A percentile compares a stretch with the other conserved stretches of the same genome.
Evolutionary conservation across 2,888 invertebrate species (phyloP).

Genomic region (Octonoba sinensis): DNA sequence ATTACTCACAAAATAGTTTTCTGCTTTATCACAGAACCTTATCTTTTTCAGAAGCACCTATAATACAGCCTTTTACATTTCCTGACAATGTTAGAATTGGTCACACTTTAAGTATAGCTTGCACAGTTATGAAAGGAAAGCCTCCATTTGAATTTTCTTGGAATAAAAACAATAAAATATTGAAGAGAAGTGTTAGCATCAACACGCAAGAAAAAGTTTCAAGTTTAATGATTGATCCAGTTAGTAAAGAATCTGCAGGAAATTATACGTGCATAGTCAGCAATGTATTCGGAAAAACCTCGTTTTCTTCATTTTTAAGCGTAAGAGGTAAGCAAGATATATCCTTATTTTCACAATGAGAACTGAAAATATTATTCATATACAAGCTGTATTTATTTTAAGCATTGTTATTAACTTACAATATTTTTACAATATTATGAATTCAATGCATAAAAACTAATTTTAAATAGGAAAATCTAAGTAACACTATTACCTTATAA

Average conservation of each 20-base stretch:
- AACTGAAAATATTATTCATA: no score
- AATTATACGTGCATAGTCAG: conserved; percentile 33
- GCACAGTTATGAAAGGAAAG: background rate
- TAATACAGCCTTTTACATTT: conserved; percentile 14
- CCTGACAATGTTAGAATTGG: conserved; percentile 18
- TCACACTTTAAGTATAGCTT: background rate
- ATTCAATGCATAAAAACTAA: no score
- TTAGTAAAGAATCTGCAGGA: conserved; percentile 4
- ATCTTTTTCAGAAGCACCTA: conserved; percentile 10
- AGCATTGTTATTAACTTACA: no score
- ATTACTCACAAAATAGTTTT: background rate
- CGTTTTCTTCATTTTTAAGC: conserved; percentile 15
- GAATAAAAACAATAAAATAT: background rate
- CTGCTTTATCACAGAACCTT: background rate
- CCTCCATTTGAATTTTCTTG: conserved; percentile 17
- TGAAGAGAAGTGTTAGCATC: background rate
- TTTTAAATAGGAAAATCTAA: no score
- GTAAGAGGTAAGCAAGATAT: conserved; percentile 24
- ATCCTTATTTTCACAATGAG: no score
- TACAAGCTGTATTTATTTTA: no score
- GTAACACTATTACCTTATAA: no score
- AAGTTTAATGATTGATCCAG: conserved; percentile 12
- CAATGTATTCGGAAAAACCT: conserved; percentile 11
- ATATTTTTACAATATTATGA: no score
- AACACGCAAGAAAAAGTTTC: conserved; percentile 7